Evolutionary conservation across 2,888 invertebrate genomes (phyloP).

Genomic region (Falcaria lacertinaria): DNA sequence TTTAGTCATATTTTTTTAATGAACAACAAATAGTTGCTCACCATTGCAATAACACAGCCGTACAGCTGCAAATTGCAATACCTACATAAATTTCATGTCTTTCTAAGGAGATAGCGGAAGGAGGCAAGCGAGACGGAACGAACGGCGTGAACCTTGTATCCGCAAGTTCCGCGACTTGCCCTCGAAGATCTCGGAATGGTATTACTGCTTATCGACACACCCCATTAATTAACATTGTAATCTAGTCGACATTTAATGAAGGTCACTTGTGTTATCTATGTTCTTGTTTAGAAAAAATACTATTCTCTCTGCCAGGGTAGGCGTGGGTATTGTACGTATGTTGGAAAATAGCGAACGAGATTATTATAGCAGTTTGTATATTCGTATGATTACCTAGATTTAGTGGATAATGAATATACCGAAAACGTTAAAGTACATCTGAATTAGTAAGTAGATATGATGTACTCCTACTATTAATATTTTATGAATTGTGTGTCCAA

Average conservation of each 20-base stretch:
- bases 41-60: too few species aligned
- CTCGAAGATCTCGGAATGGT: constrained; percentile 31
- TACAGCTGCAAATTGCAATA: constrained; percentile 8
- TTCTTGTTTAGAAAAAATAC: too few species aligned
- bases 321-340: too few species aligned
- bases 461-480: too few species aligned
- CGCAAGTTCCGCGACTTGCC: constrained; percentile 29
- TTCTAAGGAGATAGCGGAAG: constrained; percentile 58
- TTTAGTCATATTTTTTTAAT: neutral
- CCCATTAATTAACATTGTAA: constrained; percentile 35
- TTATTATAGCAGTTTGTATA: neutral
- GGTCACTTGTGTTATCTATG: too few species aligned
- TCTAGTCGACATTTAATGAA: constrained; percentile 33
- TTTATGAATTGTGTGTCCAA: too few species aligned
- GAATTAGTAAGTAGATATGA: too few species aligned
- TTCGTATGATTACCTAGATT: constrained; percentile 7
- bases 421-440: neutral
- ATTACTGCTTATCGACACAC: constrained; percentile 16
- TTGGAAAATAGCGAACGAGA: too few species aligned
- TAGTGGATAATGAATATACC: neutral
- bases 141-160: constrained; percentile 36
- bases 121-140: constrained; percentile 32
- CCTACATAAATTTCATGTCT: constrained; percentile 27
- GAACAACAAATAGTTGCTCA: constrained; percentile 9
- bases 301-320: too few species aligned